These are phyloP conservation scores for Drosophila rufa DNA, from an alignment of 1,140 invertebrate genomes.

Conservation along the genomic window DNA sequence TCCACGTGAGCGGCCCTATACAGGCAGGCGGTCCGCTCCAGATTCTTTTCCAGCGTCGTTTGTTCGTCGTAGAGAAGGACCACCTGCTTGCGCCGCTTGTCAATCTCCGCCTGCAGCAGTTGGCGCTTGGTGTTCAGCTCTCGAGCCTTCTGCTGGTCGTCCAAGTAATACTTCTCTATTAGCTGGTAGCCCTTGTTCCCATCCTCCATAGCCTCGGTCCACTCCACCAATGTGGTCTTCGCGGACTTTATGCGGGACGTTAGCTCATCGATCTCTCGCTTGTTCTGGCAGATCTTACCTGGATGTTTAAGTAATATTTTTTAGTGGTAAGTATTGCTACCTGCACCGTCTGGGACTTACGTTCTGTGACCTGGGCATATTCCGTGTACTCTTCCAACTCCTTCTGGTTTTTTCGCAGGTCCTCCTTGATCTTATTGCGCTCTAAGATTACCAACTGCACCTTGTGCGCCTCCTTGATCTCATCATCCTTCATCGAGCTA, in stretches of 20 bases:
- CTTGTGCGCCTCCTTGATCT: constrained; percentile 87
- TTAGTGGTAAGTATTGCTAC: too few relatives aligned
- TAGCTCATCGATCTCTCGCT: constrained; percentile 86
- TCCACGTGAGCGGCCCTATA: constrained; percentile 79
- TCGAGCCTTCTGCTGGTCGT: constrained; percentile 87
- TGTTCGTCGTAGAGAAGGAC: constrained; percentile 77
- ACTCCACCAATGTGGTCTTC: constrained; percentile 86
- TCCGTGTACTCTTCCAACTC: constrained; percentile 66
- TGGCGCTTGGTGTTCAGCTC: constrained; percentile 85
- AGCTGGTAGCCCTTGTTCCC: constrained; percentile 87
- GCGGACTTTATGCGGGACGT: constrained; percentile 87
- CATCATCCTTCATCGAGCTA: constrained; percentile 86
- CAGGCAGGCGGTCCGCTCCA: constrained; percentile 74
- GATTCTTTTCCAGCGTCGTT: constrained; percentile 75
- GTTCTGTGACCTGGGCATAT: constrained; percentile 54
- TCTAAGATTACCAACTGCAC: constrained; percentile 85
- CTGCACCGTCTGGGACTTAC: constrained; percentile 26
- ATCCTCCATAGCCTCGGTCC: constrained; percentile 87
- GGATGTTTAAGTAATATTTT: not conserved
- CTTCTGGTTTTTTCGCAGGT: constrained; percentile 69
- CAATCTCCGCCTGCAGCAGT: constrained; percentile 79
- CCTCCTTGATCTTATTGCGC: constrained; percentile 85
- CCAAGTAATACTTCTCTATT: constrained; percentile 87
- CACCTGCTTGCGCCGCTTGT: constrained; percentile 63
- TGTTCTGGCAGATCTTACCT: constrained; percentile 73